Percentiles rank a stretch among this genome's conserved stretches.
phyloP scores from a whole-genome alignment of 2,113 vertebrate genomes.

The Lasiurus borealis region DNA sequence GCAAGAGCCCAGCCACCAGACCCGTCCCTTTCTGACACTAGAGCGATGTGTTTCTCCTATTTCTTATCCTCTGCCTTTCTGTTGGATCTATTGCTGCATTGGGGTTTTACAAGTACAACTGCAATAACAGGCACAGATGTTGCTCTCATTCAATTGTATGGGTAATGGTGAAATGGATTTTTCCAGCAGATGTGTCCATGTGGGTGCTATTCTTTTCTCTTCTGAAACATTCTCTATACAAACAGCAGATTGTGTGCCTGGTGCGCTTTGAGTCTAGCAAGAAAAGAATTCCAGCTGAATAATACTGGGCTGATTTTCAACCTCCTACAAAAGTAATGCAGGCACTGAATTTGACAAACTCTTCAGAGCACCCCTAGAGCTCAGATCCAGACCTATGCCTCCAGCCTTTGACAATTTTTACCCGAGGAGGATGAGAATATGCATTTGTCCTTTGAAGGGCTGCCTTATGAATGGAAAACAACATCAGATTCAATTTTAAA shows the following conservation, averaged over 20 bases:
- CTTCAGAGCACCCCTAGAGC: not conserved
- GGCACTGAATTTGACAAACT: conserved; percentile 51
- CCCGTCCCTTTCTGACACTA: not conserved
- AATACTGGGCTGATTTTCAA: conserved; percentile 53
- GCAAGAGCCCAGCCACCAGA: conserved; percentile 1
- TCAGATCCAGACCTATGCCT: not conserved
- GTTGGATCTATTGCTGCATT: conserved; percentile 3
- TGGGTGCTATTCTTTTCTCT: conserved; percentile 69
- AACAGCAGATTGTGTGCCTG: conserved; percentile 69
- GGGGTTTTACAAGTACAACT: conserved; percentile 68
- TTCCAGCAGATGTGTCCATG: conserved; percentile 64
- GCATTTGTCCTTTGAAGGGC: conserved; percentile 3
- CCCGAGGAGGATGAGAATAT: not conserved
- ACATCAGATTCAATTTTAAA: conserved; percentile 26
- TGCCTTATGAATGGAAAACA: not conserved
- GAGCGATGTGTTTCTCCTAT: not conserved
- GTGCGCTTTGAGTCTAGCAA: conserved; percentile 55
- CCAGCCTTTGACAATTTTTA: not conserved
- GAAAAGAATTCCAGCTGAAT: conserved; percentile 61
- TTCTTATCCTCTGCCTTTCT: conserved; percentile 57
- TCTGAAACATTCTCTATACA: conserved; percentile 59
- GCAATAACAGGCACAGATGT: conserved; percentile 70
- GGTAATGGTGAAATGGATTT: conserved; percentile 72
- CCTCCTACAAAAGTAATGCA: conserved; percentile 6
- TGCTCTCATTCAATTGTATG: conserved; percentile 73